Evolutionary conservation across 2,797 vertebrate genomes (phyloP).

Genomic region (Pampus argenteus): DNA sequence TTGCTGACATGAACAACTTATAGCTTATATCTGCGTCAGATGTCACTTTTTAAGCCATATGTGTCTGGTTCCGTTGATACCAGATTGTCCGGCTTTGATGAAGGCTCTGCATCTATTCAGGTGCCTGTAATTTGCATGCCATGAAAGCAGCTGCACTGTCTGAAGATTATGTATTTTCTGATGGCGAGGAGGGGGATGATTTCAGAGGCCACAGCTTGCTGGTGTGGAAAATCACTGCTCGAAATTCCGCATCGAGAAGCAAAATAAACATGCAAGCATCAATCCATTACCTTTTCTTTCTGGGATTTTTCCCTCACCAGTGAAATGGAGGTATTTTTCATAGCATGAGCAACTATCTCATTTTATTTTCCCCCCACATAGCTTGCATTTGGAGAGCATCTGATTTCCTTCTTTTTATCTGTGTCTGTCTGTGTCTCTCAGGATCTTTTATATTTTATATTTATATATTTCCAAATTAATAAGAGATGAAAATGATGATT

Average conservation of each 20-base stretch:
- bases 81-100: slow-evolving; percentile 8
- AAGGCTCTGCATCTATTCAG: slow-evolving; percentile 38
- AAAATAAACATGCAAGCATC: slow-evolving; percentile 68
- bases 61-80: neutral
- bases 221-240: slow-evolving; percentile 71
- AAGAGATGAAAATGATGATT: slow-evolving; percentile 45
- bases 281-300: slow-evolving; percentile 57
- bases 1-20: neutral
- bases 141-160: slow-evolving; percentile 42
- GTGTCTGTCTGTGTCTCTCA: slow-evolving; percentile 17
- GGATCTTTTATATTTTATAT: slow-evolving; percentile 8
- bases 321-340: slow-evolving; percentile 57
- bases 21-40: neutral
- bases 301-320: slow-evolving; percentile 10
- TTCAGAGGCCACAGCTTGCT: slow-evolving; percentile 55
- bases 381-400: slow-evolving; percentile 20
- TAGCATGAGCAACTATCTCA: slow-evolving; percentile 4
- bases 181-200: slow-evolving; percentile 48
- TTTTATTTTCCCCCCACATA: slow-evolving; percentile 28
- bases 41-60: neutral
- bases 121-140: slow-evolving; percentile 63
- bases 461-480: slow-evolving; percentile 41
- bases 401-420: slow-evolving; percentile 37
- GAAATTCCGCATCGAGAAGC: slow-evolving; percentile 56
- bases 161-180: slow-evolving; percentile 66